Conservation (phyloP, 2,797 vertebrate species). For the Syncerus caffer region DNA sequence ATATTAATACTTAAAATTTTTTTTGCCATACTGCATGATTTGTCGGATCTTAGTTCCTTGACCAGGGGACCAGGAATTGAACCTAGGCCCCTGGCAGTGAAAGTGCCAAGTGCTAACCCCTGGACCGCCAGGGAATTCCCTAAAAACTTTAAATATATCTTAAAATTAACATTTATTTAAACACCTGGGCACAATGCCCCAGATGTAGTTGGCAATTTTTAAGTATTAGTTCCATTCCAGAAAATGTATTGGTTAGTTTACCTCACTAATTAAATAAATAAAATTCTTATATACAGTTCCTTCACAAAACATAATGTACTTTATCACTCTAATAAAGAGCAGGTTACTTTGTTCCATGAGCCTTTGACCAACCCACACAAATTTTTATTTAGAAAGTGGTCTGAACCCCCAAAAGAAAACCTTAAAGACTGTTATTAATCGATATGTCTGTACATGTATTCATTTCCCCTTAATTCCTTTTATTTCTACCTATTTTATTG, state of each 20-base stretch:
- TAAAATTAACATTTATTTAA: conserved; percentile 24
- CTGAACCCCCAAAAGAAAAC: not conserved
- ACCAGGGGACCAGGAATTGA: not conserved
- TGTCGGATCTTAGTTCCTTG: not conserved
- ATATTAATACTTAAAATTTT: not conserved
- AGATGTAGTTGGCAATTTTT: not conserved
- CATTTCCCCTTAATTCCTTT: not conserved
- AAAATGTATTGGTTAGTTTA: not conserved
- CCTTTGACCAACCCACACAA: not conserved
- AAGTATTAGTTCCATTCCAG: not conserved
- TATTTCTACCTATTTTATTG: not conserved
- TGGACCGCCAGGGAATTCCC: not conserved
- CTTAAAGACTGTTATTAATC: not conserved
- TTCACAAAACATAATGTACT: not conserved
- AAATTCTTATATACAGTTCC: not conserved
- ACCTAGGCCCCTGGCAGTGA: not conserved
- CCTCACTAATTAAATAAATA: not conserved
- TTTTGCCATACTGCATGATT: not conserved
- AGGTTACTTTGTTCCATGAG: conserved; percentile 29
- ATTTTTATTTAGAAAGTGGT: conserved; percentile 4
- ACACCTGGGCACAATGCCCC: not conserved
- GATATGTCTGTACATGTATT: not conserved
- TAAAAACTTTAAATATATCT: not conserved
- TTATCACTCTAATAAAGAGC: not conserved
- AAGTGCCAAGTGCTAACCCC: not conserved